These are phyloP conservation scores for Meiosimyza decipiens DNA, from an alignment of 2,888 invertebrate species.

Conservation along the genomic window DNA sequence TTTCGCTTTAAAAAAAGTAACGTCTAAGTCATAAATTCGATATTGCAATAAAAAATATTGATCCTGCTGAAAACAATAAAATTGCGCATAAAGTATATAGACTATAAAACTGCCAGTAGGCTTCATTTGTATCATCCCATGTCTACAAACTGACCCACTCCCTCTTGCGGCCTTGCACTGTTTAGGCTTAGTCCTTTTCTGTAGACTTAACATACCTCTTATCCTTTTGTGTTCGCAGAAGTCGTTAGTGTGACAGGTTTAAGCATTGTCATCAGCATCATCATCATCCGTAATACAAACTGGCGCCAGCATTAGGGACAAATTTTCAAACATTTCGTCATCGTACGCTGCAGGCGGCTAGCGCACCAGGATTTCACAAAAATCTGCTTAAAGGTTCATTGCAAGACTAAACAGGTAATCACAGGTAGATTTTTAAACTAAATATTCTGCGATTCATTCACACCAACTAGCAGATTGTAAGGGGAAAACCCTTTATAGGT, in stretches of 20 bases:
- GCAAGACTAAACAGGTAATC: no score
- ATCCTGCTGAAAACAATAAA: conserved; percentile 57
- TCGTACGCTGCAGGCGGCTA: conserved; percentile 48
- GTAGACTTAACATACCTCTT: not conserved
- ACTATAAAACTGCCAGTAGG: conserved; percentile 21
- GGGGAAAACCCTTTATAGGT: conserved; percentile 15
- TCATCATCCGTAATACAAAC: conserved; percentile 54
- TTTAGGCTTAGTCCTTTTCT: conserved; percentile 5
- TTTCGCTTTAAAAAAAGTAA: no score
- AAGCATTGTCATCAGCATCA: conserved; percentile 9
- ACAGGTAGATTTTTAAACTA: not conserved
- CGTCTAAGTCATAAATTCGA: no score
- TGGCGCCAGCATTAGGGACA: conserved; percentile 67
- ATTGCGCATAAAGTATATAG: conserved; percentile 47
- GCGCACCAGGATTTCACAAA: not conserved
- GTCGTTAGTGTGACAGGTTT: conserved; percentile 65
- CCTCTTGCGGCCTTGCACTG: not conserved
- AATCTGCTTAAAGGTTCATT: not conserved
- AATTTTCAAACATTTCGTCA: conserved; percentile 63
- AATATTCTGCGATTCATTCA: conserved; percentile 13
- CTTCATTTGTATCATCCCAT: conserved; percentile 25
- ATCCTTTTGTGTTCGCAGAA: conserved; percentile 60
- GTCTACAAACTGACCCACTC: conserved; percentile 27
- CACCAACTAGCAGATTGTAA: not conserved
- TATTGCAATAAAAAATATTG: conserved; percentile 57